Base-by-base conservation (phyloP, 2,797 vertebrate genomes). In the Pygocentrus nattereri region DNA sequence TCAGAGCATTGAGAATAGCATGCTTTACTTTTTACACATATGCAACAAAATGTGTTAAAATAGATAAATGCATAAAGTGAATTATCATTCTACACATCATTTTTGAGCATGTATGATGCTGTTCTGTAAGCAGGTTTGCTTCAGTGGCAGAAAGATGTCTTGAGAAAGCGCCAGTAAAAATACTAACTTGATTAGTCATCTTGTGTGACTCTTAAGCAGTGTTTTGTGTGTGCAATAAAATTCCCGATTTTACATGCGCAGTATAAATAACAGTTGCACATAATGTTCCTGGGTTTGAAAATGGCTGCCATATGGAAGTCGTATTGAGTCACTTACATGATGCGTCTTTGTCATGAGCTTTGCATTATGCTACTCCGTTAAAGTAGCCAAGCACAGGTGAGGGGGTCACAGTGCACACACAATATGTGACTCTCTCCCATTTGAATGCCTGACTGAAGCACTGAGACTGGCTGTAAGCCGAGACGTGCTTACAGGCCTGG, bases 391-490 rank as follows among this genome's bases (percentile, higher is more conserved):
- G 56, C 30, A 64, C 30, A 80, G 82, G 61, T 61, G 44, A 68
- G 59, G 68, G 65, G 70, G 47, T 73, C 64, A 78, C 7, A 56
- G 61, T 74, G 54, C 76, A 76, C 59, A 82, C 68, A 61, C 54
- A 77, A 27, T 61, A 58, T 73, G 64, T 58, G 75, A 73, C 69
- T 79, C 56, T 68, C 47, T 74, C 65, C 27, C 70, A 56, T 85
- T 84, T 80, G 74, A 74, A 85, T 84, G 71, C 49, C 73, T 70
- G 58, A 70, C 73, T 79, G 65, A 41, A 74, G 72, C 19, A 41
- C 50, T 69, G 61, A 86, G 85, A 77, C 58, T 50, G 54, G 67
- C 73, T 64, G 49, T 44, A 80, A 85, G 59, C 74, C 38, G 41
- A 76, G 79, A 81, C 54, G 62, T 49, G 73, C 76, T 54, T 44